phyloP scores from a whole-genome alignment of 1,140 invertebrate species.

The Scaptomyza hsui region DNA sequence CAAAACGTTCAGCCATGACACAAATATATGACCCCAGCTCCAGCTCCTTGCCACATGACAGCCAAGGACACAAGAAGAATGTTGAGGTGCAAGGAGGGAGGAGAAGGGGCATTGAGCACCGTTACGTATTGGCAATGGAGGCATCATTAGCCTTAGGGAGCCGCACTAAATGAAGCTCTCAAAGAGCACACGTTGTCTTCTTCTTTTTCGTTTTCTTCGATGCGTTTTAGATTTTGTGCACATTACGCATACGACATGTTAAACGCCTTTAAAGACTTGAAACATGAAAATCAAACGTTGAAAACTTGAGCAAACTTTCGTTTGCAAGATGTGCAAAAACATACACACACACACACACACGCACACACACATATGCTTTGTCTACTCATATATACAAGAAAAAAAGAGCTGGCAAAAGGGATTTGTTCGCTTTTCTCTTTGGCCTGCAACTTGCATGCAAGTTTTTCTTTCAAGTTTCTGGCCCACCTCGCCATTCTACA shows the following conservation, averaged over 20 bases:
- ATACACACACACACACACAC: slow-evolving; percentile 13
- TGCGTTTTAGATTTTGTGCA: slow-evolving; percentile 42
- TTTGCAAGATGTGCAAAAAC: slow-evolving; percentile 61
- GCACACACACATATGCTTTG: slow-evolving; percentile 16
- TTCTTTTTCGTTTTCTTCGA: slow-evolving; percentile 6
- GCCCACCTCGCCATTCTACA: background rate
- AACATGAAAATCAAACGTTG: slow-evolving; percentile 54
- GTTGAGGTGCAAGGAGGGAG: background rate
- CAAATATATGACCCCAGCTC: slow-evolving; percentile 59
- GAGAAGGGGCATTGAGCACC: background rate
- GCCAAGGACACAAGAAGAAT: slow-evolving; percentile 30
- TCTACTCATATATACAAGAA: slow-evolving; percentile 11
- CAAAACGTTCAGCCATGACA: slow-evolving; percentile 58
- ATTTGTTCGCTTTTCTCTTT: slow-evolving; percentile 35
- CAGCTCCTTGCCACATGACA: slow-evolving; percentile 26
- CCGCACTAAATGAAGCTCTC: slow-evolving; percentile 6
- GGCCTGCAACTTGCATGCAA: slow-evolving; percentile 67
- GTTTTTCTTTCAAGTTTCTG: slow-evolving; percentile 61
- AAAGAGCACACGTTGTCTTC: background rate
- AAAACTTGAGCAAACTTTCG: slow-evolving; percentile 53
- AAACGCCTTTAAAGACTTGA: slow-evolving; percentile 60
- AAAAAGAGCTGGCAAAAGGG: slow-evolving; percentile 3
- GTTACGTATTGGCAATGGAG: slow-evolving; percentile 25
- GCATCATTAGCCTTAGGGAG: slow-evolving; percentile 60
- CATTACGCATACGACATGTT: slow-evolving; percentile 76